Conservation (phyloP, 2,888 invertebrate species). For the Cistogaster globosa region DNA sequence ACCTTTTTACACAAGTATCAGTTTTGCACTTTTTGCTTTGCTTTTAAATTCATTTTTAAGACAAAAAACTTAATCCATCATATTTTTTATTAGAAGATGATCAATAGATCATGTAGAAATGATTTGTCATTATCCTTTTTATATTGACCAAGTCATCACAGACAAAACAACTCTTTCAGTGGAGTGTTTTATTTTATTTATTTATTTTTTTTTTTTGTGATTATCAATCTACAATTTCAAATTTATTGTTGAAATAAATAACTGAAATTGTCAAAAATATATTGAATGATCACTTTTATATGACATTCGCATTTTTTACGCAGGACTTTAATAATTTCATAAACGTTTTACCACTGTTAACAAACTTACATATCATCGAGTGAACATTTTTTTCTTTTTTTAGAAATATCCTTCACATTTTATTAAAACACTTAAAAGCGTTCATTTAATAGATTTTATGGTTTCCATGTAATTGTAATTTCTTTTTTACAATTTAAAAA, state of each 20-base stretch:
- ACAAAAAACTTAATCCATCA: slow-evolving; percentile 56
- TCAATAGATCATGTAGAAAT: slow-evolving; percentile 59
- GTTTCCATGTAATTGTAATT: slow-evolving; percentile 37
- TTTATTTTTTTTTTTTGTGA: not conserved
- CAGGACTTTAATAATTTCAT: slow-evolving; percentile 68
- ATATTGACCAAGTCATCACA: slow-evolving; percentile 57
- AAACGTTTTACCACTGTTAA: not conserved
- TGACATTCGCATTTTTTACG: slow-evolving; percentile 60
- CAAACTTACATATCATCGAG: no score
- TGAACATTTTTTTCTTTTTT: not conserved
- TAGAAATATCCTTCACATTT: slow-evolving; percentile 10
- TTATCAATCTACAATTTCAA: not conserved
- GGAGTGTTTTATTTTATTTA: no score
- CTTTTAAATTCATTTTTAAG: slow-evolving; percentile 8
- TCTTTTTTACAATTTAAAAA: slow-evolving; percentile 41
- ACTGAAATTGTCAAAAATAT: slow-evolving; percentile 62
- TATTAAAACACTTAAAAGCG: slow-evolving; percentile 18
- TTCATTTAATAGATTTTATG: slow-evolving; percentile 45
- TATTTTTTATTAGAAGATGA: slow-evolving; percentile 63
- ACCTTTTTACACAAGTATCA: slow-evolving; percentile 38
- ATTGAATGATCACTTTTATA: slow-evolving; percentile 66
- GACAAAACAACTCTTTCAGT: slow-evolving; percentile 67
- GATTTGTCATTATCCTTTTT: slow-evolving; percentile 64
- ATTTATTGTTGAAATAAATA: slow-evolving; percentile 26
- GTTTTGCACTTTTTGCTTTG: slow-evolving; percentile 17